Base-by-base conservation (phyloP, 1,140 invertebrate species). In the Dendroctonus valens region DNA sequence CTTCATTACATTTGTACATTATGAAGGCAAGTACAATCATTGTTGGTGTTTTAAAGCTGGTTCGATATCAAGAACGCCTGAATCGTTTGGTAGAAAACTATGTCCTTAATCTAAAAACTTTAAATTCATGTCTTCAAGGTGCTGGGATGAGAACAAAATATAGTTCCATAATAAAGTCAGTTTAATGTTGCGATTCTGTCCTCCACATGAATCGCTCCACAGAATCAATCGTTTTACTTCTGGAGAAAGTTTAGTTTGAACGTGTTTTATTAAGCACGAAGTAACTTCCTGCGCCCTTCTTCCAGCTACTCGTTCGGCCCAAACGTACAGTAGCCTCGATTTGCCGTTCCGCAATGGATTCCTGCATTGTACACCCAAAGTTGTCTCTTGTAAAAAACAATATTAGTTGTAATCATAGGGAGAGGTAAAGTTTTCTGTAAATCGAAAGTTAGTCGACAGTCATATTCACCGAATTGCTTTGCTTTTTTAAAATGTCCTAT, bases 131-230 rank as follows among this genome's bases (percentile, higher is more conserved):
- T 78, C 42, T 49, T 70, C 60, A 73, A 55, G 7, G 74, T 53
- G 52, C 62, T 73, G 42, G 65, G 59, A 60, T 74, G 59, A n/a
- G 44, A 73, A 14, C 49, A 75, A 55, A 46, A 73, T 42, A 46
- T 68, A 48, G 68, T 75, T 76, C 37, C 77, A 44, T 67, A 78
- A 71, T 59, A 78, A 41, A 8, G 66, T 68, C 38, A 79, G 55
- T 71, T 79, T 79, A 38, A 79, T 77, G 59, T 75, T 79, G 5
- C 74, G 68, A 50, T 78, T 79, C 69, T 78, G 77, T 6, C 75
- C 76, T 7, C 75, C 78, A 57, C 75, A 78, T 11, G 68, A 76
- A 69, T 79, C 74, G 52, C 65, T 71, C 77, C 76, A 80, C 11
- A 80, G 65, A 53, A 75, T 71, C 54, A 79, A 65, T 37, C 75